Percentiles rank a stretch among this genome's conserved stretches.
Evolutionary conservation across 2,888 invertebrate species (phyloP).

Genomic region (Microplitis manilae): DNA sequence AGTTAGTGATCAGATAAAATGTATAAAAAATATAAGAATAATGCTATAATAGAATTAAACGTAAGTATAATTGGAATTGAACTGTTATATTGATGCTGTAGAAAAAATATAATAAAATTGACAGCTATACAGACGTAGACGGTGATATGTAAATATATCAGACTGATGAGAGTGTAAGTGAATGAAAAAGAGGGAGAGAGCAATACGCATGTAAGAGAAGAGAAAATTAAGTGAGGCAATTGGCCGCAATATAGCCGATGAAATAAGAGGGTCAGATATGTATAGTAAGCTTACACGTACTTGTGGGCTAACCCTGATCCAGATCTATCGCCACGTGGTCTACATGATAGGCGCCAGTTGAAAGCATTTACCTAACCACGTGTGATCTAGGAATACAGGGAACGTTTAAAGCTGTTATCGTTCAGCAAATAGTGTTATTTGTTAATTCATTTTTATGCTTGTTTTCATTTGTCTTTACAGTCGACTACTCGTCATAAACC

Average conservation of each 20-base stretch:
- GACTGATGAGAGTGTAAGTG: background rate
- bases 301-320: slow-evolving; percentile 69
- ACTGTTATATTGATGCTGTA: background rate
- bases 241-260: slow-evolving; percentile 67
- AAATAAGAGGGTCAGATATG: slow-evolving; percentile 69
- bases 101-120: background rate
- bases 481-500: too few species aligned
- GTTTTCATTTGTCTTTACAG: background rate
- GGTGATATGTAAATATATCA: background rate
- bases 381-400: slow-evolving; percentile 38
- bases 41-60: background rate
- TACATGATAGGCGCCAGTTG: slow-evolving; percentile 44
- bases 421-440: background rate
- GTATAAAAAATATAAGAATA: background rate
- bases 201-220: slow-evolving; percentile 42
- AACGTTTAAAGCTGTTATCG: background rate
- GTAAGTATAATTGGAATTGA: background rate
- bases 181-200: slow-evolving; percentile 18
- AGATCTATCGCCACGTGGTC: slow-evolving; percentile 70
- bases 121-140: background rate
- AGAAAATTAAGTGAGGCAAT: slow-evolving; percentile 59
- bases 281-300: slow-evolving; percentile 60
- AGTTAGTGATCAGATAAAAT: background rate
- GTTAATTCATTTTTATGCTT: background rate
- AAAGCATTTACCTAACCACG: slow-evolving; percentile 43